Base-by-base conservation (phyloP, 2,113 vertebrate genomes). In the Leucopternis melanops region DNA sequence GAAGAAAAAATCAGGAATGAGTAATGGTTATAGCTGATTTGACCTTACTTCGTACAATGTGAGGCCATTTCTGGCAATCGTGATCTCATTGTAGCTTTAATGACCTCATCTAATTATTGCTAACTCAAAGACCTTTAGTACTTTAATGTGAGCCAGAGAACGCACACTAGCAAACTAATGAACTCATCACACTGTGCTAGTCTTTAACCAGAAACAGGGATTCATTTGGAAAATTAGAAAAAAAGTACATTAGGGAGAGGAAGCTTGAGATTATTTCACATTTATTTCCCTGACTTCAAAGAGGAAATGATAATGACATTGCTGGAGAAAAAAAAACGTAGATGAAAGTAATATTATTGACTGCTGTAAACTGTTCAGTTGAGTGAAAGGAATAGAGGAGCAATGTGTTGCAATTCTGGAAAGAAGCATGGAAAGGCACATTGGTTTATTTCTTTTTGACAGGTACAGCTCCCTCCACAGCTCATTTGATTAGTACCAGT, bases 61-160 rank as follows among this genome's bases (percentile, higher is more conserved):
- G 88, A 97, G 89, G 71, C 95, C 94, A 91, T 97, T 97, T 97
- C 95, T 97, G 95, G 95, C 95, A 97, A 94, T 92, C 4, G 62
- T 98, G 98, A 98, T 98, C 97, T 98, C 97, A 98, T 94, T 97
- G 96, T 96, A 95, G 86, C 96, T 97, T 97, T 97, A 98, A 98
- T 98, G 97, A 98, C 92, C 97, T 98, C 98, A 98, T 98, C 97
- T 98, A 98, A 98, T 98, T 98, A 97, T 96, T 96, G 86, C 95
- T 97, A 97, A 97, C 95, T 96, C 89, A 92, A 96, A 96, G 97
- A 96, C 95, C 96, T 97, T 97, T 92, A 75, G 75, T 94, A 59
- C 77, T 93, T 96, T 97, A 97, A 98, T 97, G 91, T 80, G 92
- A 97, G 93, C 94, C 94, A 97, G 86, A 94, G 69, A 96, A 96